A percentile compares a stretch with the other conserved stretches of the same genome.
Evolutionary conservation across 2,113 vertebrate genomes (phyloP).

Genomic region (Tetrax tetrax): DNA sequence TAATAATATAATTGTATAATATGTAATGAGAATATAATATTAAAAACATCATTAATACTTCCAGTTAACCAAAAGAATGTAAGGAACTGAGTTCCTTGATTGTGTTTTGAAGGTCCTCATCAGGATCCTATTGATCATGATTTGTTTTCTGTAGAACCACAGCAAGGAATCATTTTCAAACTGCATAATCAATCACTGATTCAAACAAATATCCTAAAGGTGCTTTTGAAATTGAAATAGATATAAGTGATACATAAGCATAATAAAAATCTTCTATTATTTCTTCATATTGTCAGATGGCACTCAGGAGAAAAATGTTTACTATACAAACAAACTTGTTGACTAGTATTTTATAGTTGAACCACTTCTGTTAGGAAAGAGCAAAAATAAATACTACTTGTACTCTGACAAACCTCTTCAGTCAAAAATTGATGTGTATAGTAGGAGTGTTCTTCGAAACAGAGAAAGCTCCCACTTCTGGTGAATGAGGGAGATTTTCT

Average conservation of each 20-base stretch:
- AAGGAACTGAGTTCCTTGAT: background rate
- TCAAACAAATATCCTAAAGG: background rate
- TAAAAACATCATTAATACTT: background rate
- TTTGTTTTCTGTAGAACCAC: background rate
- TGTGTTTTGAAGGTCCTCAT: background rate
- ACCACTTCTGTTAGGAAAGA: background rate
- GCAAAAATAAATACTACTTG: background rate
- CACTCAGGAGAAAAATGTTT: background rate
- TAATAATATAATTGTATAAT: no score
- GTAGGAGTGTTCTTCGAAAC: background rate
- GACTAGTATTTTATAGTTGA: background rate
- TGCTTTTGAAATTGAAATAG: background rate
- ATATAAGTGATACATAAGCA: background rate
- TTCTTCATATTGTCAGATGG: background rate
- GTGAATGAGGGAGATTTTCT: background rate
- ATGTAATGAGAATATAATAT: background rate
- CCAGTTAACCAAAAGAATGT: background rate
- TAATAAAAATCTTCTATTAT: background rate
- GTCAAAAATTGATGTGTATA: background rate
- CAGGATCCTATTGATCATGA: background rate
- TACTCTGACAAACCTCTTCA: background rate
- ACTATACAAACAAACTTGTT: constrained; percentile 1
- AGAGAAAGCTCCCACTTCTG: background rate
- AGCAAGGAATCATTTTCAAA: background rate
- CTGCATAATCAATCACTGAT: background rate